Evolutionary conservation across 2,888 invertebrate genomes (phyloP), one percentile per base, ranked within the genome.

Genomic region (Rhagophthalmus giganteus): DNA sequence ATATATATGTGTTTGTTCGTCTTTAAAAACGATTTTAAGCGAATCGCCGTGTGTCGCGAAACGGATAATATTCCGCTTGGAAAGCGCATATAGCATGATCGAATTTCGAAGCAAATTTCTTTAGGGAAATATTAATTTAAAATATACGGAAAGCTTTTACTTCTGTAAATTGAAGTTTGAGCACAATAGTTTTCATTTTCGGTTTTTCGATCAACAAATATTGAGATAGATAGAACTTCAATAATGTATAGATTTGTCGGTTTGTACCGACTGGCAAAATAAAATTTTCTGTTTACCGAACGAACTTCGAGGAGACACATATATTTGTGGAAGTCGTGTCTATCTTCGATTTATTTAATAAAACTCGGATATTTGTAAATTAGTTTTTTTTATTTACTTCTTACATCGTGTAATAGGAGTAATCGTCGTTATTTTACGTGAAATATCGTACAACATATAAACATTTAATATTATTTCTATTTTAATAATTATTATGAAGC

Each of bases 371-470:
- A 27, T 34, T 37, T 20, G 7, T 20, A 20, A 20, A 20, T 3
- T 20, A 32, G 13, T 31, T 31, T n/a, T n/a, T n/a, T 41, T 47
- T 47, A 47, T 47, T 46, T 32, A 39, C 24, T 34, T 34, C 39
- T 16, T 45, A 38, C 39, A 51, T 39, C 34, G 38, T 46, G 35
- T 30, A 45, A 32, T 40, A 15, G 26, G 38, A 42, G 28, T 32
- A 35, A 37, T 31, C 40, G 41, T 40, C 33, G 48, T 46, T 30
- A 40, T 39, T 56, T 48, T 55, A 58, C 54, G 47, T 51, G 54
- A 57, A 62, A 33, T 39, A 35, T 57, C 66, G 64, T 63, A 68
- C 60, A 63, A 68, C 66, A 68, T 68, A 64, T 60, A 67, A 64
- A 68, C 61, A 62, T 62, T 60, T 39, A 51, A 26, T 34, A 16